A percentile compares a stretch with the other conserved stretches of the same genome.
Evolutionary conservation across 35 echinoderm and acorn worm species (phyloP).

Genomic region (Ophioderma brevispina): DNA sequence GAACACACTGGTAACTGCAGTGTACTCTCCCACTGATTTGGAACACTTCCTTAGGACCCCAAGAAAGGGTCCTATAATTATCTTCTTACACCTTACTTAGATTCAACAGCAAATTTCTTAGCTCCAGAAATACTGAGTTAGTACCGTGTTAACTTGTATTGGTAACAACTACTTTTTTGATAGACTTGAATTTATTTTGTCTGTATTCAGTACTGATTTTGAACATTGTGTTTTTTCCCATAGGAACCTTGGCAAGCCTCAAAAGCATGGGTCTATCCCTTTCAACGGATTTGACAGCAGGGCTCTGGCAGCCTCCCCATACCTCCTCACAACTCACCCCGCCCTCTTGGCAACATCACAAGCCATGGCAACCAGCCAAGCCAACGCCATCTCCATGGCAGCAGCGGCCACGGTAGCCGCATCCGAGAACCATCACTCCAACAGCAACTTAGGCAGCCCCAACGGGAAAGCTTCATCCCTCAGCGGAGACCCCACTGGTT

Average conservation of each 20-base stretch:
- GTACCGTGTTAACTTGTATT: no score
- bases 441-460: conserved; percentile 32
- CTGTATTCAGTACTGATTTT: no score
- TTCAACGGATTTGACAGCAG: conserved; percentile 86
- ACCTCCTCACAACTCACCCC: conserved; percentile 91
- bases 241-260: background rate
- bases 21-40: no score
- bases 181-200: no score
- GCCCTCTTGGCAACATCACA: conserved; percentile 80
- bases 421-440: background rate
- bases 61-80: no score
- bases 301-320: conserved; percentile 73
- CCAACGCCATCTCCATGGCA: conserved; percentile 50
- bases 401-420: background rate
- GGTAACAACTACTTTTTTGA: no score
- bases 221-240: background rate
- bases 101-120: no score
- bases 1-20: no score
- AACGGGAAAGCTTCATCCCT: conserved; percentile 49
- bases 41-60: no score
- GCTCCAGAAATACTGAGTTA: no score
- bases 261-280: conserved; percentile 10
- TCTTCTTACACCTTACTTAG: no score
- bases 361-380: conserved; percentile 78
- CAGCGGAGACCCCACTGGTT: conserved; percentile 43